Percentiles rank a stretch among this genome's conserved stretches.
These are phyloP conservation scores for Scotopteryx bipunctaria DNA, from an alignment of 2,888 invertebrate genomes.

Conservation along the genomic window DNA sequence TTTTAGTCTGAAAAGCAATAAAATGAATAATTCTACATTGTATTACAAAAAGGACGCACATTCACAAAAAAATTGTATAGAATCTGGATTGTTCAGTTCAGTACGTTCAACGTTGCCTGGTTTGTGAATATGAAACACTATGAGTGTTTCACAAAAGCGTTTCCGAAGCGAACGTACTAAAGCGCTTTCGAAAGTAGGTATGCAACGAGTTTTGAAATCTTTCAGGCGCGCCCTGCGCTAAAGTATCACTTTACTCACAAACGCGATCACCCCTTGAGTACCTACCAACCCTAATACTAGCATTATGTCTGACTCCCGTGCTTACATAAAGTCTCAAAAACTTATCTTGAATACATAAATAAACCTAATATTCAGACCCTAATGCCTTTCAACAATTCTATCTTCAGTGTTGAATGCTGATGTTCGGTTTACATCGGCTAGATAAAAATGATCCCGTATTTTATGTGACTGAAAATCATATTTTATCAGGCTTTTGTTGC, in stretches of 20 bases:
- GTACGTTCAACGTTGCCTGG: constrained; percentile 2
- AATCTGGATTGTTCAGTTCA: background rate
- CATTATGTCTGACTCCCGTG: constrained; percentile 19
- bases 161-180: constrained; percentile 7
- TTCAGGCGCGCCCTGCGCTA: constrained; percentile 6
- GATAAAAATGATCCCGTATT: constrained; percentile 24
- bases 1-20: background rate
- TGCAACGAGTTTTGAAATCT: constrained; percentile 20
- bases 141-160: constrained; percentile 7
- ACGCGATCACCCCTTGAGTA: constrained; percentile 13
- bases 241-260: constrained; percentile 32
- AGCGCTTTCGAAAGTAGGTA: constrained; percentile 19
- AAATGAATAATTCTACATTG: background rate
- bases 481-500: constrained; percentile 13
- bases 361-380: constrained; percentile 14
- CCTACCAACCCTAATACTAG: constrained; percentile 13
- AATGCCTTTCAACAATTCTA: constrained; percentile 27
- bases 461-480: constrained; percentile 24
- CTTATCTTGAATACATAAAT: constrained; percentile 31
- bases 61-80: constrained; percentile 5
- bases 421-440: constrained; percentile 20
- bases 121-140: constrained; percentile 11
- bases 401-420: constrained; percentile 24
- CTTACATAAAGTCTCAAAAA: constrained; percentile 26
- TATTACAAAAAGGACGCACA: constrained; percentile 2